These are phyloP conservation scores for Lophura nycthemera DNA, from an alignment of 2,113 vertebrate genomes.

Conservation along the genomic window DNA sequence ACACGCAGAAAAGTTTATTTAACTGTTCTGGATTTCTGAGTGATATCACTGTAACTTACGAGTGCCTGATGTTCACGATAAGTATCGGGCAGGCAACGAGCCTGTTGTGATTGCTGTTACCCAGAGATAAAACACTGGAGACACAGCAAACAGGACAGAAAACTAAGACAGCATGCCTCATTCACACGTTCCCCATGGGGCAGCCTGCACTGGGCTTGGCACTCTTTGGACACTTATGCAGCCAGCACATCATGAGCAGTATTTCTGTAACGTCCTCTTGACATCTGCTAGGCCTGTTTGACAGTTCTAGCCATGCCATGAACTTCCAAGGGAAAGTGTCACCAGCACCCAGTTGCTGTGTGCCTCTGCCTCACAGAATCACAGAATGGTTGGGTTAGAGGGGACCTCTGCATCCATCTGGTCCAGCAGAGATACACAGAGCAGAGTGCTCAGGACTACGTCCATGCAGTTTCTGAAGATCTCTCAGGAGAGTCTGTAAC, in stretches of 20 bases:
- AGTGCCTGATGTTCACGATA: neutral
- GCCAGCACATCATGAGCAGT: neutral
- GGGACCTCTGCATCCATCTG: neutral
- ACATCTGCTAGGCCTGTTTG: neutral
- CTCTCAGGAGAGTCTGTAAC: neutral
- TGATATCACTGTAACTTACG: neutral
- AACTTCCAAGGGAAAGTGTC: neutral
- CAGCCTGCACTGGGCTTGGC: accelerated
- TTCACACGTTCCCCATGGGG: accelerated
- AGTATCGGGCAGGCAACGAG: slow-evolving; percentile 12
- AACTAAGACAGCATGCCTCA: neutral
- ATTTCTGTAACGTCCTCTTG: accelerated
- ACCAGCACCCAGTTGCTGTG: neutral
- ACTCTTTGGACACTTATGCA: neutral
- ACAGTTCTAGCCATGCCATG: neutral
- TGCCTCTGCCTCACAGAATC: neutral
- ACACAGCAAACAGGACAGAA: neutral
- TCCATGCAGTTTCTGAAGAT: neutral
- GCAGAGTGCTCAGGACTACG: neutral
- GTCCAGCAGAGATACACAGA: neutral
- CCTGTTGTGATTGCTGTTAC: neutral
- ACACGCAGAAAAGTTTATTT: slow-evolving; percentile 33
- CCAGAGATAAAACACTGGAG: neutral
- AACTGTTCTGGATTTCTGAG: neutral
- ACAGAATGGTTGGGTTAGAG: neutral